Evolutionary conservation across 2,113 vertebrate species (phyloP).

Genomic region (Caranx ignobilis): DNA sequence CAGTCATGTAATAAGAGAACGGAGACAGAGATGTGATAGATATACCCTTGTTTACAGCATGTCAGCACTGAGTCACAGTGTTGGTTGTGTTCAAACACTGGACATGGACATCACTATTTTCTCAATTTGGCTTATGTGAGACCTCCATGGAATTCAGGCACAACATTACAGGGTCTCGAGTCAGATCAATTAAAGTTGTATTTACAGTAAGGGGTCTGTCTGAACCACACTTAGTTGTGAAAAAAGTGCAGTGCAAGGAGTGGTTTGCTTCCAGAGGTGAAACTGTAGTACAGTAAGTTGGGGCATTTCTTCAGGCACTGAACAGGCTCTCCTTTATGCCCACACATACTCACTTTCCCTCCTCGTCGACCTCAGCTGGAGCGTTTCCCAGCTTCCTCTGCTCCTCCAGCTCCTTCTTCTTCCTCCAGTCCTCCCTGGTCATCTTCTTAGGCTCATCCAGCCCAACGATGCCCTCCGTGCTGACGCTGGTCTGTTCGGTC

Average conservation of each 20-base stretch:
- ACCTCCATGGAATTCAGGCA: no score
- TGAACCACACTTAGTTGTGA: not conserved
- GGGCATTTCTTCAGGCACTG: not conserved
- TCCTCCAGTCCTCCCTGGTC: slow-evolving; percentile 98
- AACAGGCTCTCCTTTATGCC: not conserved
- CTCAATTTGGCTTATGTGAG: not conserved
- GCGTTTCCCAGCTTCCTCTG: slow-evolving; percentile 97
- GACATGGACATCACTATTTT: no score
- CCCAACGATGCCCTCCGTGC: slow-evolving; percentile 86
- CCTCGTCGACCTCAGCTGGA: slow-evolving; percentile 98
- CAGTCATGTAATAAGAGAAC: no score
- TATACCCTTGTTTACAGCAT: no score
- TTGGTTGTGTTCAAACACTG: no score
- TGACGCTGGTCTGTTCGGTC: slow-evolving; percentile 65
- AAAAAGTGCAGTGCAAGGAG: not conserved
- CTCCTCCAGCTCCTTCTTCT: slow-evolving; percentile 98
- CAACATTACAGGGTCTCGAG: no score
- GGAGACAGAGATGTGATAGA: no score
- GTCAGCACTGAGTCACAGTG: no score
- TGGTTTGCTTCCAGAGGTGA: not conserved
- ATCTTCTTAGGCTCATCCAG: slow-evolving; percentile 98
- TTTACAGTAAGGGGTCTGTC: no score
- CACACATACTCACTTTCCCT: slow-evolving; percentile 92
- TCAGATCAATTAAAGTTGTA: no score
- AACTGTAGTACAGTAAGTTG: not conserved